Evolutionary conservation across 2,888 invertebrate genomes (phyloP).

Genomic region (Sesamia inferens): DNA sequence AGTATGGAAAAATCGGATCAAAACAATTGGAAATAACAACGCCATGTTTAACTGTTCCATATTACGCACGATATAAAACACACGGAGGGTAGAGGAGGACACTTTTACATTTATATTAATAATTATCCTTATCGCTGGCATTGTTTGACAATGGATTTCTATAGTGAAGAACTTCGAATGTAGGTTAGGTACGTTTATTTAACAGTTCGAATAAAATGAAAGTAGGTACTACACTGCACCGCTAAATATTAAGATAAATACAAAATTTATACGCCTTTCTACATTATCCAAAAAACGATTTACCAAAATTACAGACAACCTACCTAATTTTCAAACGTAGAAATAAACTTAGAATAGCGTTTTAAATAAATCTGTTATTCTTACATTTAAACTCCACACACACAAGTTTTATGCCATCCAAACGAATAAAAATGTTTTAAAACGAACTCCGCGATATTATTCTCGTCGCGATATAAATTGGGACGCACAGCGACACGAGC

Average conservation of each 20-base stretch:
- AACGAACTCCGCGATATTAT: constrained; percentile 54
- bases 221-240: constrained; percentile 15
- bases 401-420: constrained; percentile 32
- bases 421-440: constrained; percentile 10
- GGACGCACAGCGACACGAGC: constrained; percentile 26
- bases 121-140: not conserved
- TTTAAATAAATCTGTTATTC: constrained; percentile 13
- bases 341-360: not conserved
- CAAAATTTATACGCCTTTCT: constrained; percentile 18
- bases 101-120: not conserved
- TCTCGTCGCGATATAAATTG: constrained; percentile 45
- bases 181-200: constrained; percentile 29
- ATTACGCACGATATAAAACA: not conserved
- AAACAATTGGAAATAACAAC: not conserved
- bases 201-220: constrained; percentile 25
- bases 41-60: not conserved
- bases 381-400: constrained; percentile 48
- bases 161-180: constrained; percentile 16
- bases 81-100: not conserved
- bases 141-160: not conserved
- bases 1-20: constrained; percentile 29
- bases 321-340: not conserved
- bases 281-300: constrained; percentile 18
- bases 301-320: constrained; percentile 16
- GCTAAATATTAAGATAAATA: constrained; percentile 9